Base-by-base conservation (phyloP, 2,888 invertebrate species). In the Campoletis raptor region DNA sequence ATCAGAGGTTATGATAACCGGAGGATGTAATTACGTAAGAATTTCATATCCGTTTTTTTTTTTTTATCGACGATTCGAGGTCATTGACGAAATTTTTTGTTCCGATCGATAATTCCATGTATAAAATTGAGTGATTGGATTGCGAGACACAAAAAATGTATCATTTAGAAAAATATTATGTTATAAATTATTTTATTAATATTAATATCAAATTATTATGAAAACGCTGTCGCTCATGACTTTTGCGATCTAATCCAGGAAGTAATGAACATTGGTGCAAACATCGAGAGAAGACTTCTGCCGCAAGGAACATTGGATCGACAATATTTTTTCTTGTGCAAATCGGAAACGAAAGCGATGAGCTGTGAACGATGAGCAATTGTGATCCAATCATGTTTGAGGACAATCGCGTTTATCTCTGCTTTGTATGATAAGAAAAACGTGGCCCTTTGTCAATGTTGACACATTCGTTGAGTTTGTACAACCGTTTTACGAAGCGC, bases 251-350 rank as follows among this genome's bases (percentile, higher is more conserved):
- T 40, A 77, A 36, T 67, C 37, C 0, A 24, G 0, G 30, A 66
- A 73, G 64, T 61, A 36, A 30, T 81, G 52, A 37, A 73, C 48
- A 21, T 52, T 73, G 57, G 48, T 73, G 69, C 52, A 83, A 37
- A 69, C 74, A 54, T 83, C 83, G 30, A 77, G 30, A 77, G 83
- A n/a, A 21, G 10, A 5, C 83, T 77, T 9, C 4, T 2, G 18
- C 12, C 57, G 52, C 77, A 72, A 40, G 61, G 54, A 18, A 21
- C 7, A 5, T 30, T 37, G 12, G 36, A 52, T 30, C 30, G 30
- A 30, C 30, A 30, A 30, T 30, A 2, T 30, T 30, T 30, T 30
- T 30, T 3, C 30, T 1, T 30, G 30, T 2, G 30, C 30, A 30
- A 30, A 30, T 30, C 30, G 30, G 30, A 30, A 30, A 30, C 30